phyloP scores from a whole-genome alignment of 2,888 invertebrate genomes.

The Morinoia aosen region DNA sequence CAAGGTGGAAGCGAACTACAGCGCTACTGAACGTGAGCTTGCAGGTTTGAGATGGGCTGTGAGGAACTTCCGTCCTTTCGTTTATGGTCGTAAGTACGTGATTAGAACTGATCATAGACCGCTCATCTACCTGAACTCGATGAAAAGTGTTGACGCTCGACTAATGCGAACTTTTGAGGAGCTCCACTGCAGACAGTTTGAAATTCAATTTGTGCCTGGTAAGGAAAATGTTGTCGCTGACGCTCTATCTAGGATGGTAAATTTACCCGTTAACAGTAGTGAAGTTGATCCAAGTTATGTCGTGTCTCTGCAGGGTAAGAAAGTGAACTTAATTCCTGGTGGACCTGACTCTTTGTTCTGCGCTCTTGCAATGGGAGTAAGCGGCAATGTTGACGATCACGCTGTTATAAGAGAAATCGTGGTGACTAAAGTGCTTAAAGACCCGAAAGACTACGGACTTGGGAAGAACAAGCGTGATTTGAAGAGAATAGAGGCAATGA shows the following conservation, averaged over 20 bases:
- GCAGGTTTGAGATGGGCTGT: conserved; percentile 38
- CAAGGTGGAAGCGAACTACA: conserved; percentile 34
- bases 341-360: neutral
- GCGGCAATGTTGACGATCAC: neutral
- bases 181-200: neutral
- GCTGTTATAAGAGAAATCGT: neutral
- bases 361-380: neutral
- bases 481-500: too few relatives aligned
- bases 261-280: neutral
- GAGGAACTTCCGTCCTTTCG: neutral
- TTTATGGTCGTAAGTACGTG: neutral
- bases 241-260: neutral
- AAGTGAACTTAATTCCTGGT: neutral
- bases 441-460: too few relatives aligned
- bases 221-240: neutral
- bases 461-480: too few relatives aligned
- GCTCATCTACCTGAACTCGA: neutral
- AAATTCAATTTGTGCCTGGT: neutral
- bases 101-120: neutral
- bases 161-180: neutral
- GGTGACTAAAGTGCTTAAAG: neutral
- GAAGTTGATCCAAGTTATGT: neutral
- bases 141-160: neutral
- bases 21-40: conserved; percentile 31
- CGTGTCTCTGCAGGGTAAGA: neutral